Evolutionary conservation across 2,888 invertebrate genomes (phyloP).

Genomic region (Syrista parreyssii): DNA sequence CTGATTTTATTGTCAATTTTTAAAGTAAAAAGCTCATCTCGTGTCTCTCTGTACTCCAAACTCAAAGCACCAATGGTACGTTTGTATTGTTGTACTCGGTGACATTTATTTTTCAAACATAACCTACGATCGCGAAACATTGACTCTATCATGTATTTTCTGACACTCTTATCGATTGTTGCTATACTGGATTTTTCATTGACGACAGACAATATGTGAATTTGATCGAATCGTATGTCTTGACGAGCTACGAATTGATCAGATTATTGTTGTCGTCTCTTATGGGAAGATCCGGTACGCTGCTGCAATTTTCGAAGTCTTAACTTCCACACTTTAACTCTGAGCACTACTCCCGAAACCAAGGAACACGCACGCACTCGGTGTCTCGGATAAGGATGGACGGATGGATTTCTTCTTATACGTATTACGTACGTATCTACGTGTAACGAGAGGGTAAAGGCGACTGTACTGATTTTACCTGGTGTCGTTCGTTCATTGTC

Average conservation of each 20-base stretch:
- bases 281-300: neutral
- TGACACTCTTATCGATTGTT: neutral
- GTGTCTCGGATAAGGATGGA: conserved; percentile 40
- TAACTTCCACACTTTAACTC: conserved; percentile 65
- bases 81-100: neutral
- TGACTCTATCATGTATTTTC: conserved; percentile 6
- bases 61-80: neutral
- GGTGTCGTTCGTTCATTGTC: neutral
- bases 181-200: neutral
- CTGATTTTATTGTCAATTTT: neutral
- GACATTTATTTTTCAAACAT: neutral
- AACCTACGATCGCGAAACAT: neutral
- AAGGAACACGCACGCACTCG: conserved; percentile 47
- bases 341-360: conserved; percentile 43
- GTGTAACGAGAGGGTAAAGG: neutral
- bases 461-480: neutral
- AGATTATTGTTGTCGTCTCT: neutral
- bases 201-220: neutral
- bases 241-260: neutral
- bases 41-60: neutral
- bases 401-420: neutral
- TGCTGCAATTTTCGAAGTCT: conserved; percentile 40
- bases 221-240: neutral
- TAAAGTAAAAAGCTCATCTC: neutral
- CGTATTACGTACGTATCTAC: neutral